Evolutionary conservation across 2,113 vertebrate species (phyloP), one percentile per base, ranked within the genome.

Genomic region (Charadrius vociferus): DNA sequence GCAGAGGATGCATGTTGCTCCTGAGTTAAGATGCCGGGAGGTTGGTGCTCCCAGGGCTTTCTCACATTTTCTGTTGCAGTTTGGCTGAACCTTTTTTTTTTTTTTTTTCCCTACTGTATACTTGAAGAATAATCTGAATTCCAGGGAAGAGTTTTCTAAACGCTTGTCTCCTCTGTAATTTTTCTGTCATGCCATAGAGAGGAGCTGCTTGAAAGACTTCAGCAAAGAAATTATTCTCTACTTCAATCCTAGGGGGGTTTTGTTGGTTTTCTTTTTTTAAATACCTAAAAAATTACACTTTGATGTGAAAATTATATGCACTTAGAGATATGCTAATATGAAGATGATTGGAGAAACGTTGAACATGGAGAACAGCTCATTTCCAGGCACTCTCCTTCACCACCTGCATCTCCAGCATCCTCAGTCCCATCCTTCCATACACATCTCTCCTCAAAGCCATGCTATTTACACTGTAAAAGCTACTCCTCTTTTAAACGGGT

Each of bases 231-330:
- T 98, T 97, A 97, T 94, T 96, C 96, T 96, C 96, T 95, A 53
- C 94, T 97, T 97, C 95, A 97, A 81, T 97, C 95, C 88, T 96
- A 93, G 56, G 45, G 14, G 0, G 5, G 36, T 74, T 29, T 79
- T 81, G 50, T 75, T 52, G 2, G 26, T 29, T 27, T 66, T 81
- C 43, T 27, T 71, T 85, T 92, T 94, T 71, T 55, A 3, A 94
- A 91, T 75, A 88, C 62, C 62, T 68, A 59, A 97, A 97, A 98
- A 97, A 96, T 93, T 91, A 94, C 84, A 93, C 97, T 98, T 98
- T 98, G 98, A 98, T 98, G 97, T 98, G 98, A 98, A 98, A 98
- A 98, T 98, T 98, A 98, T 93, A 97, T 90, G 97, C 98, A 98
- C 96, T 98, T 97, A 97, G 95, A 97, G 96, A 98, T 97, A 98